Base-by-base conservation (phyloP, 2,888 invertebrate species). In the Phaedon cochleariae region DNA sequence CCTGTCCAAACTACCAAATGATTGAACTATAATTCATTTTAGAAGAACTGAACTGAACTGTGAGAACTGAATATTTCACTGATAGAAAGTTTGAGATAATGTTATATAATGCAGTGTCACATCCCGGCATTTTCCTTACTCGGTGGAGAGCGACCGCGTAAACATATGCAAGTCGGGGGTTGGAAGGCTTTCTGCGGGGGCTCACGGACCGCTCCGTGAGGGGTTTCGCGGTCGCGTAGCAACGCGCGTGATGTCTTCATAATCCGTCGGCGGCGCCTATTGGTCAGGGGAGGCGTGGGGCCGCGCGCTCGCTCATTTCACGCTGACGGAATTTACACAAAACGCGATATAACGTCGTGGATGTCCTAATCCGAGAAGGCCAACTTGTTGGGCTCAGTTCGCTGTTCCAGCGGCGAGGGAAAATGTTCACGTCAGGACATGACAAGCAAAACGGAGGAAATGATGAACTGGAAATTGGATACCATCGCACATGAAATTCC, bases 171-270 rank as follows among this genome's bases (percentile, higher is more conserved):
- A 67, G 65, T 61, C 65, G 65, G 64, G 70, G 63, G 63, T 63
- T 61, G 51, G 48, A 63, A 54, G 55, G 59, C 53, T 62, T 58
- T 55, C 21, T 15, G 41, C 21, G 59, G 49, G 70, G 69, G 62
- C 55, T 60, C 64, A 66, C 68, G 68, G 71, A 64, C 73, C 73
- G 75, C 72, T 74, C 65, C 62, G 65, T 55, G 79, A n/a, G 78
- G 80, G 80, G 78, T 76, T 80, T 77, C 80, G 81, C 80, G 82
- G 82, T 82, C 79, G 82, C 82, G 77, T 80, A 82, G 82, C 82
- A 82, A 82, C 82, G 81, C 80, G 79, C 77, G 78, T 82, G 77
- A 79, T 78, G 79, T 79, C 79, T 79, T 79, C 79, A 79, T 79
- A 79, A 79, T 78, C 76, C 76, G 78, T 77, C 80, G 77, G 76